Evolutionary conservation across 1,140 invertebrate genomes (phyloP), one percentile per base, ranked within the genome.

Genomic region (Drosophila punjabiensis): DNA sequence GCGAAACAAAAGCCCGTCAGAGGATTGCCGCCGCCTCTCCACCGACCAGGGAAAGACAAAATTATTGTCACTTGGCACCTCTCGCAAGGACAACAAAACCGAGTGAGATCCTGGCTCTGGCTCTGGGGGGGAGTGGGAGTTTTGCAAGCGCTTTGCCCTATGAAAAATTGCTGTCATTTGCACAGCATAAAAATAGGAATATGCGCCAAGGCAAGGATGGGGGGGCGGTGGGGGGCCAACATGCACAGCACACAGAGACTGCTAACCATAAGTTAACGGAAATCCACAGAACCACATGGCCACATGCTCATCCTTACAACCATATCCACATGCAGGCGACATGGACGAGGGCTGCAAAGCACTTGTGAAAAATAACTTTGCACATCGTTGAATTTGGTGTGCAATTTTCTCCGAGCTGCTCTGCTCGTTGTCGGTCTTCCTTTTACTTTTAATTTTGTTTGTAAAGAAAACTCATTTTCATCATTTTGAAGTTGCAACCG

Each of bases 381-480:
- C 86, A 90, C 86, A 90, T 90, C 86, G 86, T 90, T 90, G 86
- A 77, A 90, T 90, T 90, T 85, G 82, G 86, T 90, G 86, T 76
- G 79, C 86, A 90, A 82, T 90, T 90, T 86, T 86, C 78, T 73
- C 69, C 52, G 64, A 47, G 48, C 58, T 53, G 48, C 48, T 30
- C 24, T 16, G 47, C 48, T 50, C 48, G 43, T 43, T 18, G 50
- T 53, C n/a, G 52, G 45, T 39, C 53, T 30, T 67, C 47, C 66
- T 53, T 80, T 74, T 90, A 82, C 86, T 82, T 86, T 90, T 90
- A 90, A 90, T 90, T 90, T 90, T 90, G 86, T 90, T 90, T 90
- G 86, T 90, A 90, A 90, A 90, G 86, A 90, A 90, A 90, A 90
- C 86, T 90, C 86, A 90, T 90, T 90, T 90, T 90, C 87, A 90